Base-by-base conservation (phyloP, 2,888 invertebrate species). In the Rotaria socialis region DNA sequence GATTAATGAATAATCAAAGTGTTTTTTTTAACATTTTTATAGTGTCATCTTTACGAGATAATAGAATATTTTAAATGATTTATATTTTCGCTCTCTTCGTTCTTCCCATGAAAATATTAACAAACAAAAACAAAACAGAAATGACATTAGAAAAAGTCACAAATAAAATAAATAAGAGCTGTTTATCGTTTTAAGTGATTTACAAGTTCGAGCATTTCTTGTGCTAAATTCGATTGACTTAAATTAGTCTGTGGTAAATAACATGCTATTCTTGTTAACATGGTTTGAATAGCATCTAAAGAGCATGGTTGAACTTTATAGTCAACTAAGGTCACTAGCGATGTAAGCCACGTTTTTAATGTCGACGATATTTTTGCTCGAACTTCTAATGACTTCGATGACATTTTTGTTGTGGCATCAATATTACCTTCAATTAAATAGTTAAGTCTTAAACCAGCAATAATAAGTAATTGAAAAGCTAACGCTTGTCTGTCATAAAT, bases 291-390 rank as follows among this genome's bases (percentile, higher is more conserved):
- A 14, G 55, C 22, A n/a, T 41, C 41, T 41, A 52, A 85, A 7
- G 55, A 41, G 41, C 56, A 60, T 43, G 58, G n/a, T 10, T 56
- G 50, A 85, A 80, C 47, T 47, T 43, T 43, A n/a, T 80, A 85
- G 43, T 85, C 50, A 41, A 60, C 50, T 35, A 35, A 35, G 88
- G 90, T 90, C 89, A 93, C 93, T 91, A 93, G 89, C 87, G 90
- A 91, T 89, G 95, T 94, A 87, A 96, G 92, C 92, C 95, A 95
- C 88, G 93, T 93, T 84, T 94, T 94, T 1, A 96, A 92, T 50
- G 94, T 93, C 8, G 96, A 94, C 87, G 94, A 94, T 88, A 96
- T 93, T 11, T 94, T 94, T 1, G 95, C 94, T 84, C 96, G 93
- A 92, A 93, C 94, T 90, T 92, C 80, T 47, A 80, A 47, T n/a